Evolutionary conservation across 2,113 vertebrate genomes (phyloP).

Genomic region (Turnix velox): DNA sequence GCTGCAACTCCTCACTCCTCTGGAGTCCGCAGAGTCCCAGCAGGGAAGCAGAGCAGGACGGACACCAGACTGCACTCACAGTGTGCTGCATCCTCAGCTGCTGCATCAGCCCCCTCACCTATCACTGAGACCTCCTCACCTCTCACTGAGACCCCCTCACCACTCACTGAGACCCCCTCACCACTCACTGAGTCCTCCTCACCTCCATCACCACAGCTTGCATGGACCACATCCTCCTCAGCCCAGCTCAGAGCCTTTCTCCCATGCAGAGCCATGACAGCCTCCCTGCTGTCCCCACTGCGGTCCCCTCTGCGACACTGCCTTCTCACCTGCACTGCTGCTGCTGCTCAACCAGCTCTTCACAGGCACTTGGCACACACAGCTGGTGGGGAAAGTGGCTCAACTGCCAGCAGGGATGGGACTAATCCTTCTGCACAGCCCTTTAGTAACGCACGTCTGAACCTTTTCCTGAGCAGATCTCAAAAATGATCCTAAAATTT

Average conservation of each 20-base stretch:
- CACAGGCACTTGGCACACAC: slow-evolving; percentile 4
- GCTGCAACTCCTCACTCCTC: slow-evolving; percentile 1
- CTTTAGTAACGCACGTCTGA: slow-evolving; percentile 30
- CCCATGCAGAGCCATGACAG: background rate
- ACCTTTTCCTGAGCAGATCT: slow-evolving; percentile 21
- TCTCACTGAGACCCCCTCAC: no score
- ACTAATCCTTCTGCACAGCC: slow-evolving; percentile 32
- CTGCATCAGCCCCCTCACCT: background rate
- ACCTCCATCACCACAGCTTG: background rate
- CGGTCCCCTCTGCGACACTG: background rate
- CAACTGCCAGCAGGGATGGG: background rate
- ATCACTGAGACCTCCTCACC: background rate
- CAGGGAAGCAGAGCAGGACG: slow-evolving; percentile 1
- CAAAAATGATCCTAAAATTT: background rate
- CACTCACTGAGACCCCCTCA: background rate
- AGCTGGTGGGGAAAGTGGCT: background rate
- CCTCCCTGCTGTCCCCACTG: rapidly evolving
- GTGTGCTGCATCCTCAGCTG: background rate
- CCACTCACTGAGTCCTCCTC: background rate
- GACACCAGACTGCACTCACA: background rate
- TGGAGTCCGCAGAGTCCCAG: background rate
- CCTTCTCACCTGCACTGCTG: background rate
- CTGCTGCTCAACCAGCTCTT: background rate
- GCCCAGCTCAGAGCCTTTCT: rapidly evolving
- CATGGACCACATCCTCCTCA: no score